Conservation (phyloP, 2,113 vertebrate genomes). For the Dryoscopus gambensis region DNA sequence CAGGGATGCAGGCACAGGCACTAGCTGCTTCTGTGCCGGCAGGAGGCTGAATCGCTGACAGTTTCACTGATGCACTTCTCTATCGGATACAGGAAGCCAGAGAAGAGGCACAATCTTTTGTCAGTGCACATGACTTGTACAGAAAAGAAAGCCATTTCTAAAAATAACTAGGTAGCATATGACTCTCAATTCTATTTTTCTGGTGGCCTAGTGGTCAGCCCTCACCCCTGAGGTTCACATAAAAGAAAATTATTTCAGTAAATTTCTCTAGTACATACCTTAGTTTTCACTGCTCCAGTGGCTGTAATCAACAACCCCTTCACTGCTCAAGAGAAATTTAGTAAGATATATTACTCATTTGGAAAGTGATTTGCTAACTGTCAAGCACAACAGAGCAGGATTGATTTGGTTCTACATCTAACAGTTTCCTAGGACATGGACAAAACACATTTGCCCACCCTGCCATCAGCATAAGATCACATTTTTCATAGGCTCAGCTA, state of each 20-base stretch:
- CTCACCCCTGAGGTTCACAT: not conserved
- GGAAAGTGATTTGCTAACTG: not conserved
- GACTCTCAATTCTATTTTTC: not conserved
- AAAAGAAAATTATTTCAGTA: not conserved
- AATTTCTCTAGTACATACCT: not conserved
- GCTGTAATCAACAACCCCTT: not conserved
- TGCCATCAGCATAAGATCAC: not conserved
- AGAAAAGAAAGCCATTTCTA: not conserved
- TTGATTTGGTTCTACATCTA: not conserved
- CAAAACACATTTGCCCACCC: not conserved
- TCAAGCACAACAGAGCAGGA: not conserved
- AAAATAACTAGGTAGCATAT: not conserved
- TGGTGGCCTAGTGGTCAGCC: not conserved
- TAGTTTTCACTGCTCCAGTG: not conserved
- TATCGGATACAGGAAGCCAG: not conserved
- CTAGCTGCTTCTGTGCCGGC: not conserved
- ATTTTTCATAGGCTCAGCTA: not conserved
- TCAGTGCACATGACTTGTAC: not conserved
- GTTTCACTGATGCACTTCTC: not conserved
- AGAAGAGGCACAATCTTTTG: not conserved
- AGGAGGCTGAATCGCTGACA: conserved; percentile 31
- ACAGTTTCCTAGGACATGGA: not conserved
- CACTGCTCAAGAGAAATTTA: not conserved
- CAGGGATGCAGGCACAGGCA: not conserved
- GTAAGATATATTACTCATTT: not conserved